Conservation (phyloP, 53 echinoderm and acorn worm species). For the Holothuria scabra region DNA sequence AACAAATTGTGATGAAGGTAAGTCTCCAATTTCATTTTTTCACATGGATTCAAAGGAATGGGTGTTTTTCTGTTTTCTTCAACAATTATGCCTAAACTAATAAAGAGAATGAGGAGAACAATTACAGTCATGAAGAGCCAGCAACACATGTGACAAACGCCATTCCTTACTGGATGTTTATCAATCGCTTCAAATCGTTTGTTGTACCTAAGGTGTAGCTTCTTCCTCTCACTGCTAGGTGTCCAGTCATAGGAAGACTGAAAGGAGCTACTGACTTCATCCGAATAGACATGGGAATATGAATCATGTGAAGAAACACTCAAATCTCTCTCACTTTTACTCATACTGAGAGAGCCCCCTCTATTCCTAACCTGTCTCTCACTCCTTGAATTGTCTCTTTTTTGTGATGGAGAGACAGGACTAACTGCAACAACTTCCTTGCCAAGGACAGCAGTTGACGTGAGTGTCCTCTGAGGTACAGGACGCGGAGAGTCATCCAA, state of each 20-base stretch:
- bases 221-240: background rate
- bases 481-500: background rate
- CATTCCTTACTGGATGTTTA: background rate
- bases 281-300: too few species aligned
- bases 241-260: too few species aligned
- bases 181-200: background rate
- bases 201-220: background rate
- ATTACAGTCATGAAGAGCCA: constrained; percentile 17
- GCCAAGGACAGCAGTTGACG: background rate
- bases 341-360: too few species aligned
- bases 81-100: background rate
- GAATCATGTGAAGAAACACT: too few species aligned
- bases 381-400: too few species aligned
- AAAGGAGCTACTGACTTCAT: too few species aligned
- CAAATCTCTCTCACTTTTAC: too few species aligned
- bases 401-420: too few species aligned
- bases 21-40: constrained; percentile 23
- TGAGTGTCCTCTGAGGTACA: background rate
- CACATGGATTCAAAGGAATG: background rate
- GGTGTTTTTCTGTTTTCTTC: constrained; percentile 39
- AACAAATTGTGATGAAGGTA: constrained; percentile 57
- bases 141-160: background rate
- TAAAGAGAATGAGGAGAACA: background rate
- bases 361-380: too few species aligned
- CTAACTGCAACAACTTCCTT: too few species aligned